These are phyloP conservation scores for Drosophila trichaetosa DNA, from an alignment of 2,888 invertebrate genomes.

Conservation along the genomic window DNA sequence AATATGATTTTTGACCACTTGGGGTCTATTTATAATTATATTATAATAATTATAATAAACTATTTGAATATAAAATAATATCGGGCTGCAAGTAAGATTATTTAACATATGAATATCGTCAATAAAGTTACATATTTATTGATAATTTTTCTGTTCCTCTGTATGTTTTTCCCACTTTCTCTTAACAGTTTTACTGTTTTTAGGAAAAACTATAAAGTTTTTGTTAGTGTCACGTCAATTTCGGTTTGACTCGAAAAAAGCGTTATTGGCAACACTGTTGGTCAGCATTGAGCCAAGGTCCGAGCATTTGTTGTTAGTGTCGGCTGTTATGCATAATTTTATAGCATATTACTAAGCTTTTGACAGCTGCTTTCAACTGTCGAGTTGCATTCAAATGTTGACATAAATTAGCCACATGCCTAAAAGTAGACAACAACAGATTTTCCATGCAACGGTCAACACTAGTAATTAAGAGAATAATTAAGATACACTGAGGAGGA, in stretches of 20 bases:
- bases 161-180: no score
- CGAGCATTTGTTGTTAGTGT: slow-evolving; percentile 16
- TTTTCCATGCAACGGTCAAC: slow-evolving; percentile 8
- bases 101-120: neutral
- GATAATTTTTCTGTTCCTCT: no score
- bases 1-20: no score
- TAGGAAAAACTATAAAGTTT: neutral
- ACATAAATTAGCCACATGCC: slow-evolving; percentile 47
- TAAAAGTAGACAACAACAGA: slow-evolving; percentile 61
- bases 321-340: slow-evolving; percentile 37
- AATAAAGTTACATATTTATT: neutral
- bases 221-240: neutral
- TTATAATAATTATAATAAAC: no score
- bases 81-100: neutral
- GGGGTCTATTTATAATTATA: no score
- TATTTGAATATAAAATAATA: neutral
- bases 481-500: neutral
- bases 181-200: neutral
- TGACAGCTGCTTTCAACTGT: slow-evolving; percentile 42
- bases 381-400: slow-evolving; percentile 1
- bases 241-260: neutral
- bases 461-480: slow-evolving; percentile 5
- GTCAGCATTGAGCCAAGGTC: slow-evolving; percentile 21
- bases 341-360: slow-evolving; percentile 34
- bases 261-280: neutral